Base-by-base conservation (phyloP, 2,113 vertebrate genomes). In the Ptilonorhynchus violaceus region DNA sequence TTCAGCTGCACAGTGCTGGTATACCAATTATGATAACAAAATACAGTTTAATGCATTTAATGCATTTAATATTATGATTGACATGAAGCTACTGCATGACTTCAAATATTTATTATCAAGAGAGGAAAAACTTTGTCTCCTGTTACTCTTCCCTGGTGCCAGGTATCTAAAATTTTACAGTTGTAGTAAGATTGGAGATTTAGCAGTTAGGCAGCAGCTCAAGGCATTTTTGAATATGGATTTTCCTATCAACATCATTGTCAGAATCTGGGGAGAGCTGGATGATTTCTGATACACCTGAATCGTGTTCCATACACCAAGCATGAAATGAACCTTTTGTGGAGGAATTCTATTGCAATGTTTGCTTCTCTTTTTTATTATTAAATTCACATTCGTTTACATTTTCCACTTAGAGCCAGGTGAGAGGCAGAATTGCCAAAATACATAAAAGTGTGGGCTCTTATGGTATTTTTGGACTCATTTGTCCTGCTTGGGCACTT, bases 401-500 rank as follows among this genome's bases (percentile, higher is more conserved):
- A 46, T 92, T 96, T 93, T 92, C 44, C 60, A 88, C 30, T 74
- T 37, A 68, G 67, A 92, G 47, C 44, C 70, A 76, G 42, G 55
- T 93, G 64, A 55, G 64, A 86, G 49, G 60, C 25, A 86, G 2
- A 64, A 35, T 50, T 92, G 93, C 96, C 96, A 96, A 94, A 85
- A 91, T 62, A 88, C 58, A 94, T 88, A 75, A 24, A 84, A 93
- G 35, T 53, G n/a, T 72, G 42, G 33, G 31, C 49, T 92, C 52
- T 81, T 53, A 62, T 81, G 79, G 73, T 96, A 93, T 95, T 96
- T 94, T 96, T 96, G 68, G 91, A 75, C 25, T 82, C 60, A 24
- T 84, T 89, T 77, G 25, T 91, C 66, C 49, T 78, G 33, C 72
- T 94, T 91, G 94, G 86, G 80, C 88, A 78, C 83, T 92, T 92